Percentiles rank a stretch among this genome's conserved stretches.
Evolutionary conservation across 2,888 invertebrate genomes (phyloP).

Genomic region (Sipha maydis): DNA sequence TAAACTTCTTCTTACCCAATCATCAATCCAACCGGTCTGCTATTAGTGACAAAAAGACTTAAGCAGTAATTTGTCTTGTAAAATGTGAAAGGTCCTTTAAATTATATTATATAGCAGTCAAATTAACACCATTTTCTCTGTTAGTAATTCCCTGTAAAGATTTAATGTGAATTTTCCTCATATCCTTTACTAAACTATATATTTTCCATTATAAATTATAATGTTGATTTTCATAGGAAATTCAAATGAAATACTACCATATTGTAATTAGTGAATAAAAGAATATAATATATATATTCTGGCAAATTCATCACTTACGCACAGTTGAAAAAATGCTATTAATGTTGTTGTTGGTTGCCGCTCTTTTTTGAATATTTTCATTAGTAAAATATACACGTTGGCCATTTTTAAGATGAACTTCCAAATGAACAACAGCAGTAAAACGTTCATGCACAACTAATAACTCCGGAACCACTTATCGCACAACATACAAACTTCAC

Average conservation of each 20-base stretch:
- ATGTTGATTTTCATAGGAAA: neutral
- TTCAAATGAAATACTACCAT: neutral
- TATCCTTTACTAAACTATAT: neutral
- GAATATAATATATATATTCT: neutral
- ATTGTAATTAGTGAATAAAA: neutral
- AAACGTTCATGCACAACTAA: too few relatives aligned
- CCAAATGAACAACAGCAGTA: too few relatives aligned
- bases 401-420: too few relatives aligned
- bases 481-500: too few relatives aligned
- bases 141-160: neutral
- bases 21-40: neutral
- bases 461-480: too few relatives aligned
- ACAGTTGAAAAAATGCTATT: too few relatives aligned
- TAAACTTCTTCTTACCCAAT: neutral
- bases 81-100: neutral
- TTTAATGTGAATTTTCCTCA: neutral
- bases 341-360: too few relatives aligned
- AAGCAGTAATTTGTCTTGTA: neutral
- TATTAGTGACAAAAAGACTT: conserved; percentile 18
- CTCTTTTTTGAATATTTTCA: too few relatives aligned
- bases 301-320: too few relatives aligned
- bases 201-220: neutral
- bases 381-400: too few relatives aligned
- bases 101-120: neutral
- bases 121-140: neutral